Evolutionary conservation across 1,140 invertebrate genomes (phyloP).

Genomic region (Tetranychus urticae): DNA sequence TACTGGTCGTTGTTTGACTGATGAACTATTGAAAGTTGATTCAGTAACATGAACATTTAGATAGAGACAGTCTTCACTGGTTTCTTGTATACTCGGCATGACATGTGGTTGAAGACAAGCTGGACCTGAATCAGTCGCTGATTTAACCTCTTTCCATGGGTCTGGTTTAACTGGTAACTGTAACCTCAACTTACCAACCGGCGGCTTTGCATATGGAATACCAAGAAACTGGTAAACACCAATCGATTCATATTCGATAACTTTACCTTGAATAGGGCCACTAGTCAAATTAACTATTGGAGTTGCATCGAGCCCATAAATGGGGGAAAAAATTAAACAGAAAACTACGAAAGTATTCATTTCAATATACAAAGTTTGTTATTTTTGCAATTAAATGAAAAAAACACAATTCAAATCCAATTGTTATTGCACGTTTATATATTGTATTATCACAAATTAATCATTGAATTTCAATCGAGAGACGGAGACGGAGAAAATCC

Average conservation of each 20-base stretch:
- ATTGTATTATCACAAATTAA: no score
- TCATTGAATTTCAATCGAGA: no score
- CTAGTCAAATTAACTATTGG: background rate
- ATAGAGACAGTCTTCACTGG: slow-evolving; percentile 44
- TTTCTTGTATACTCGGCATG: slow-evolving; percentile 11
- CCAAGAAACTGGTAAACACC: slow-evolving; percentile 4
- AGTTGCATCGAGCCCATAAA: no score
- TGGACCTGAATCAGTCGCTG: background rate
- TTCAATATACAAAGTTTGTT: no score
- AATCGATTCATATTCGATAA: no score
- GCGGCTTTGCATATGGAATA: slow-evolving; percentile 17
- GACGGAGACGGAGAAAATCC: no score
- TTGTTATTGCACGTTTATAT: no score
- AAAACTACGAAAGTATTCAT: no score
- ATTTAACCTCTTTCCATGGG: background rate
- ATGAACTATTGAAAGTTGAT: background rate
- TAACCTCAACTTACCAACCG: slow-evolving; percentile 14
- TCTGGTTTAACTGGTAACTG: background rate
- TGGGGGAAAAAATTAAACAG: no score
- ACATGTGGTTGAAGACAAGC: slow-evolving; percentile 6
- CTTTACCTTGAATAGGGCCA: background rate
- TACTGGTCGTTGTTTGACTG: slow-evolving; percentile 22
- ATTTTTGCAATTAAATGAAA: no score
- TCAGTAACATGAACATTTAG: slow-evolving; percentile 36
- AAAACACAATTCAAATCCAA: no score